These are phyloP conservation scores for Chondrilla cf. caribensis DNA, from an alignment of 37 sponge, comb jelly and placozoan genomes.

Conservation along the genomic window DNA sequence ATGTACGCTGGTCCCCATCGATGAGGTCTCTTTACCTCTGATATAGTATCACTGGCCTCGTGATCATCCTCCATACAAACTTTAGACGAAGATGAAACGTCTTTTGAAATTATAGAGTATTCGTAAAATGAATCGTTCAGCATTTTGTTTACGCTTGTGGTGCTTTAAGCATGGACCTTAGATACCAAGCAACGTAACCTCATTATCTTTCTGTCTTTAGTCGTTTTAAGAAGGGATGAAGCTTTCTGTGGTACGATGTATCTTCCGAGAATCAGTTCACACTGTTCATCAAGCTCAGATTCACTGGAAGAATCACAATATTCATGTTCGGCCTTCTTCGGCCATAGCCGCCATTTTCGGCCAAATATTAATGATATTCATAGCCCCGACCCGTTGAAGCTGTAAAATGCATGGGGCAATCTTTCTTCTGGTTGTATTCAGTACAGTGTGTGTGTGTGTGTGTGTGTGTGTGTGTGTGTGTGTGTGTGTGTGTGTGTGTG, in stretches of 20 bases:
- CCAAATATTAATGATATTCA: neutral
- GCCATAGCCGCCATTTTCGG: neutral
- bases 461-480: too few relatives aligned
- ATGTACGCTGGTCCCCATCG: slow-evolving; percentile 11
- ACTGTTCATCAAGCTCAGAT: slow-evolving; percentile 27
- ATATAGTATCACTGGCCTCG: slow-evolving; percentile 56
- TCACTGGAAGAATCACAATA: slow-evolving; percentile 35
- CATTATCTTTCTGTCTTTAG: slow-evolving; percentile 10
- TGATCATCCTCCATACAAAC: slow-evolving; percentile 6
- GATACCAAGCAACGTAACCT: slow-evolving; percentile 39
- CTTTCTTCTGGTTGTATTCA: too few relatives aligned
- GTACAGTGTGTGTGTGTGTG: too few relatives aligned
- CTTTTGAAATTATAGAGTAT: slow-evolving; percentile 17
- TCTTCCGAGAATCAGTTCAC: neutral
- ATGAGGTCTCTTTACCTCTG: slow-evolving; percentile 60
- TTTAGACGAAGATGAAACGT: slow-evolving; percentile 5
- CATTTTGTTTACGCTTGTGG: neutral
- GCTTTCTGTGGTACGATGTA: neutral
- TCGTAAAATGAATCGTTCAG: neutral
- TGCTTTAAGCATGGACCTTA: too few relatives aligned
- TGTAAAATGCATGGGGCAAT: too few relatives aligned
- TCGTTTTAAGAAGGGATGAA: slow-evolving; percentile 3
- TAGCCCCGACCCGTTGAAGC: neutral
- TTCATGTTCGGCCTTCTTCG: neutral
- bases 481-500: too few relatives aligned